Conservation (phyloP, 2,797 vertebrate species). For the Threskiornis aethiopicus region DNA sequence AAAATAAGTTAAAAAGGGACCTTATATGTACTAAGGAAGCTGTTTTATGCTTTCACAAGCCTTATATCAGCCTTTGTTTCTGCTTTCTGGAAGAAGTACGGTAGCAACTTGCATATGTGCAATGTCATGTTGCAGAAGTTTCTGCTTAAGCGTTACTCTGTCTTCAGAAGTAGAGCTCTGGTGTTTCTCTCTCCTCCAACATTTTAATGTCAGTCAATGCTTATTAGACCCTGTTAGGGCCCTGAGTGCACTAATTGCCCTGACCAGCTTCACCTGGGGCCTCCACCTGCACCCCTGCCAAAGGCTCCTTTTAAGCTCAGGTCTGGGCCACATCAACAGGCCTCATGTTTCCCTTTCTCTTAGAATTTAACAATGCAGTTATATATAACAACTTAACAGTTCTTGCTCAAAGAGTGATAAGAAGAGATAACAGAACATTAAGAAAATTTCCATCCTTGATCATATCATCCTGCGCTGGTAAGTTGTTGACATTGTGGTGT, state of each 20-base stretch:
- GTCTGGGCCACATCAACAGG: accelerated
- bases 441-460: not conserved
- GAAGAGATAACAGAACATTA: not conserved
- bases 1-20: not conserved
- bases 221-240: not conserved
- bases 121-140: accelerated
- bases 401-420: not conserved
- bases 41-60: not conserved
- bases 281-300: not conserved
- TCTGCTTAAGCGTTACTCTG: not conserved
- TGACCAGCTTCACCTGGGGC: not conserved
- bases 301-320: not conserved
- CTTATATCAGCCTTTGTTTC: not conserved
- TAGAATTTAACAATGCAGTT: not conserved
- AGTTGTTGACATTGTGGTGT: not conserved
- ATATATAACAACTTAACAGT: not conserved
- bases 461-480: not conserved
- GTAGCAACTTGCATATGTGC: accelerated
- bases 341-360: not conserved
- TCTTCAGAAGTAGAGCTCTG: not conserved
- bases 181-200: not conserved
- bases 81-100: not conserved
- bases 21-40: not conserved
- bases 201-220: not conserved
- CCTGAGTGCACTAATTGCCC: not conserved